Base-by-base conservation (phyloP, 2,888 invertebrate genomes). In the Dysmachus trigonus region DNA sequence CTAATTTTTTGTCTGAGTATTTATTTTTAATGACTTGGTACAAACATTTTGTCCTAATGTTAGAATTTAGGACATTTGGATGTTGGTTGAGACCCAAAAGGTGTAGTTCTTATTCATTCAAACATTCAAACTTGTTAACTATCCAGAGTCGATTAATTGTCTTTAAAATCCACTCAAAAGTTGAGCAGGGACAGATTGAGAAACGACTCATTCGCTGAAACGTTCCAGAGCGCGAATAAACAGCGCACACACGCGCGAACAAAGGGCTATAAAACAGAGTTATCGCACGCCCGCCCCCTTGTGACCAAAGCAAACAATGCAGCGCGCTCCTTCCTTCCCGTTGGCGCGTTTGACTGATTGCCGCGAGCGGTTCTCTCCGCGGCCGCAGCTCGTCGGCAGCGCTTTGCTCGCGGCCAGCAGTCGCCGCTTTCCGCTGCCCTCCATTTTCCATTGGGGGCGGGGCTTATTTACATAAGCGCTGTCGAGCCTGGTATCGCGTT, bases 391-490 rank as follows among this genome's bases (percentile, higher is more conserved):
- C 18, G 53, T 53, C 2, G 8, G 8, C 18, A 18, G n/a, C 4
- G 8, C 53, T 53, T 8, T n/a, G n/a, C n/a, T n/a, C n/a, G n/a
- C n/a, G n/a, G 8, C 53, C 53, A 53, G 10, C 62, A 18, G 62
- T 22, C 22, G 10, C n/a, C n/a, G 73, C n/a, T 31, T 73, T 35
- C 35, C 31, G 73, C 73, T 30, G 3, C n/a, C 33, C 73, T 73
- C 33, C 35, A 31, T 73, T 31, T 73, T 35, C 35, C 73, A 31
- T 31, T 5, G 30, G 31, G 47, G 84, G 84, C 73, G 84, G 84
- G 47, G 47, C 73, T 85, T 85, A 74, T 85, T 85, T 85, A 74
- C 33, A 47, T 74, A 74, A 73, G 51, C 38, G 22, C 15, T 41
- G 30, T 15, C 47, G 15, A 41, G 47, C 31, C 84, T 30, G 47